Base-by-base conservation (phyloP, 1,140 invertebrate genomes). In the Caenorhabditis latens region DNA sequence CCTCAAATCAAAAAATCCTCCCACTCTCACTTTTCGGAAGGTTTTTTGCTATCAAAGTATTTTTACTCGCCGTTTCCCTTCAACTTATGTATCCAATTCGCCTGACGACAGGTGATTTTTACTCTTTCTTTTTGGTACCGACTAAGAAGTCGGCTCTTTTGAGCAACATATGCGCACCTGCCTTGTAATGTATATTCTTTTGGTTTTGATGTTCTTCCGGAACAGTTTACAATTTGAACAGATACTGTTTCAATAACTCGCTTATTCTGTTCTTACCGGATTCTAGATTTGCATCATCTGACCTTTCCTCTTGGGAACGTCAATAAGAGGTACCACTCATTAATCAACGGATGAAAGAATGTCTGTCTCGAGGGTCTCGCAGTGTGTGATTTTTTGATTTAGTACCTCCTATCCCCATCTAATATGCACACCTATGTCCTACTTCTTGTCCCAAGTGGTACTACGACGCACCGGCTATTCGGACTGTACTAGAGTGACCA, bases 1-100 rank as follows among this genome's bases (percentile, higher is more conserved):
- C 42, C 46, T 79, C 46, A 13, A 43, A 79, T 79, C 71, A 53
- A 79, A 79, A 79, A 79, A 50, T 79, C 71, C 55, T 83, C 79
- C 57, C 24, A 19, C 42, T 43, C 50, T 84, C 55, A 24, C 46
- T 55, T 83, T 58, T 55, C 24, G 53, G 40, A 19, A 19, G 16
- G 32, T 84, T 63, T 84, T 48, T 84, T 58, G 11, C 21, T 75
- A n/a, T 79, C 71, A 14, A 42, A 43, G 0, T 48, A 42, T 84
- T 48, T 42, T 14, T 8, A 58, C 16, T 24, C 50, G 4, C 7
- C 58, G 32, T 61, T 58, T 24, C 13, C 83, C 83, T 84, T 46
- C 13, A n/a, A 61, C 55, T 46, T 40, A 42, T 58, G 83, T 84
- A 84, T 43, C 19, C 32, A 55, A 42, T 53, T n/a, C 14, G 16